Evolutionary conservation across 2,888 invertebrate species (phyloP).

Genomic region (Coecobrya sp.): DNA sequence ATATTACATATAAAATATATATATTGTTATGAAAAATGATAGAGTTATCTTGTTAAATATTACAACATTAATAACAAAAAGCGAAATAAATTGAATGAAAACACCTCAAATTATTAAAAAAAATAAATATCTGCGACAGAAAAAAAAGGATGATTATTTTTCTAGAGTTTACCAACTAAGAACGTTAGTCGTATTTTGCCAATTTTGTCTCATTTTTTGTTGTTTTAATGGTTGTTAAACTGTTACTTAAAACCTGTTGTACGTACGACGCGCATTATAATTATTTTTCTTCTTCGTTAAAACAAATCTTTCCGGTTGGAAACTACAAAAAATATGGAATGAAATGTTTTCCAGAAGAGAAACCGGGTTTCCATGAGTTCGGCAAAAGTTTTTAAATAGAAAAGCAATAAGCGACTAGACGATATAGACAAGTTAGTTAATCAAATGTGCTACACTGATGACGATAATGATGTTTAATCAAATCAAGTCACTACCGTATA

Average conservation of each 20-base stretch:
- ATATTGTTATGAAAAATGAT: constrained; percentile 53
- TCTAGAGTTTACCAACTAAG: constrained; percentile 9
- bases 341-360: neutral
- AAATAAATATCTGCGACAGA: no score
- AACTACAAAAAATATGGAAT: neutral
- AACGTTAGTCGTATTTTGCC: neutral
- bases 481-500: neutral
- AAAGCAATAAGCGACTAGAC: neutral
- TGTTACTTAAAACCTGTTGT: neutral
- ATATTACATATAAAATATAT: no score
- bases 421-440: neutral
- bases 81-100: constrained; percentile 48
- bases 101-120: constrained; percentile 13
- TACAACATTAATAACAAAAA: constrained; percentile 39
- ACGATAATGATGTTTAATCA: neutral
- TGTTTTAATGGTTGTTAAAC: neutral
- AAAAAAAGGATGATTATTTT: constrained; percentile 13
- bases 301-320: neutral
- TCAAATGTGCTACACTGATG: constrained; percentile 1
- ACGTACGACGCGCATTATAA: constrained; percentile 10
- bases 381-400: no score
- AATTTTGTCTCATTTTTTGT: neutral
- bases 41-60: constrained; percentile 43
- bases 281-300: neutral
- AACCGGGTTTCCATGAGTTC: no score